Evolutionary conservation across 2,888 invertebrate genomes (phyloP).

Genomic region (Cyaniris semiargus): DNA sequence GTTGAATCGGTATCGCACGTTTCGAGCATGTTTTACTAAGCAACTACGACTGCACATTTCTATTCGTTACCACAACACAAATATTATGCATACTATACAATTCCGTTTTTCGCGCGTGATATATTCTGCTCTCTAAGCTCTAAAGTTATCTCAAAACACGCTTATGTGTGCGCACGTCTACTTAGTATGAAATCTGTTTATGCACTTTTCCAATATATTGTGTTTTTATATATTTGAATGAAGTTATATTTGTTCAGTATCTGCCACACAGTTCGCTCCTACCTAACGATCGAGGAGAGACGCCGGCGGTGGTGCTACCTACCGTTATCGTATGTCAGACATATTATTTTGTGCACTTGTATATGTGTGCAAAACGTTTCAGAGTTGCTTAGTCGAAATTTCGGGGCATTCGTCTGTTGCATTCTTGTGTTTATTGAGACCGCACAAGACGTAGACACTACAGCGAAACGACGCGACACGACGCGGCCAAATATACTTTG

Average conservation of each 20-base stretch:
- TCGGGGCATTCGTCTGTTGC: slow-evolving; percentile 20
- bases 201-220: slow-evolving; percentile 7
- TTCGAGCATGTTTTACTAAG: slow-evolving; percentile 31
- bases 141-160: background rate
- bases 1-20: slow-evolving; percentile 36
- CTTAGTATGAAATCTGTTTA: background rate
- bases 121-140: background rate
- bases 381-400: slow-evolving; percentile 35
- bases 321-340: slow-evolving; percentile 68
- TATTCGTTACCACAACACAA: background rate
- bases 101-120: background rate
- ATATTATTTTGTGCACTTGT: slow-evolving; percentile 62
- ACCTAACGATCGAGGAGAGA: slow-evolving; percentile 73
- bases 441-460: background rate
- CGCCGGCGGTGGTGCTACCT: slow-evolving; percentile 67
- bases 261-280: slow-evolving; percentile 77
- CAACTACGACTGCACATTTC: slow-evolving; percentile 10
- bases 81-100: background rate
- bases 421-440: slow-evolving; percentile 23
- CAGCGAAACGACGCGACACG: background rate
- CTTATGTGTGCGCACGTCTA: background rate
- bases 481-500: background rate
- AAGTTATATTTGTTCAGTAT: slow-evolving; percentile 71
- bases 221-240: slow-evolving; percentile 19
- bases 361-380: slow-evolving; percentile 50